Evolutionary conservation across 2,113 vertebrate genomes (phyloP).

Genomic region (Climacteris rufus): DNA sequence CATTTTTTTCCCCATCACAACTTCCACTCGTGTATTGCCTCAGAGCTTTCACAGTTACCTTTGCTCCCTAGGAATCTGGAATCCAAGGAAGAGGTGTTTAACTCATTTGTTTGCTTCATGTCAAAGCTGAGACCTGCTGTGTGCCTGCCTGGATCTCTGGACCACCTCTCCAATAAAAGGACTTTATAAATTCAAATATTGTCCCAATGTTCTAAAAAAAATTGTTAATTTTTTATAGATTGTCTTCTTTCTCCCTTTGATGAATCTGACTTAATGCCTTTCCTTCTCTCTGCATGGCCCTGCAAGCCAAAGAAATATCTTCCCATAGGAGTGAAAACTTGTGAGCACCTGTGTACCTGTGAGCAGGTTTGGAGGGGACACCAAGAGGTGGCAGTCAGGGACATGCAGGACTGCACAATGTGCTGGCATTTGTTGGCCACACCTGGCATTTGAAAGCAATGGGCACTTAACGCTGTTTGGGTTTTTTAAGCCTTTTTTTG

Average conservation of each 20-base stretch:
- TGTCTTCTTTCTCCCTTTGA: not conserved
- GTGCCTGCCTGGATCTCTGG: not conserved
- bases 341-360: not conserved
- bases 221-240: not conserved
- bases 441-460: not conserved
- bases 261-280: not conserved
- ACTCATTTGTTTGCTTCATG: not conserved
- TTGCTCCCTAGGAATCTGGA: not conserved
- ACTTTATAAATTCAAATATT: not conserved
- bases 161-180: not conserved
- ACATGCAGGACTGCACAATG: not conserved
- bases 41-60: not conserved
- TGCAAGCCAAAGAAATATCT: not conserved
- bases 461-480: not conserved
- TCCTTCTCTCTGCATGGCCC: not conserved
- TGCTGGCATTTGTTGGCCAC: not conserved
- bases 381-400: not conserved
- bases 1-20: not conserved
- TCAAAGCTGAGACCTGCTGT: not conserved
- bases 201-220: not conserved
- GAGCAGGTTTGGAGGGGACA: not conserved
- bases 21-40: not conserved
- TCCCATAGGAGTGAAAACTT: not conserved
- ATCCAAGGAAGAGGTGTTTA: not conserved
- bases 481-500: not conserved